These are phyloP conservation scores for Dendroctonus valens DNA, from an alignment of 1,140 invertebrate genomes.

Conservation along the genomic window DNA sequence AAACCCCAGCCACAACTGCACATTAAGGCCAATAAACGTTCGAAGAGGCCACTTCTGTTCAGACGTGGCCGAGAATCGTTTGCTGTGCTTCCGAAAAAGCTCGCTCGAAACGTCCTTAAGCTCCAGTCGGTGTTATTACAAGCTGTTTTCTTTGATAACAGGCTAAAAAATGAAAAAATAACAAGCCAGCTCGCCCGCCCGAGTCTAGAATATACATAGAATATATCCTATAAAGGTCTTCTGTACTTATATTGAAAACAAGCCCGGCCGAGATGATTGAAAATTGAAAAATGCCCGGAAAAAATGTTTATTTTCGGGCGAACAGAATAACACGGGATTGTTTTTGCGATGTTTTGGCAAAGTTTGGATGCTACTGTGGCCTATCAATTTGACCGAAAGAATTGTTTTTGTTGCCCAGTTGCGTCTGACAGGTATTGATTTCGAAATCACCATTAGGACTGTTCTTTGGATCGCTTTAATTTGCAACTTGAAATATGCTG, in stretches of 20 bases:
- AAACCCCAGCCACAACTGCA: background rate
- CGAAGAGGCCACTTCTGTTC: conserved; percentile 9
- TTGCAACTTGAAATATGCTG: background rate
- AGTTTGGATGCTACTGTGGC: conserved; percentile 18
- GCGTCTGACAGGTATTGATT: conserved; percentile 23
- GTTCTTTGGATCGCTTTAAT: conserved; percentile 8
- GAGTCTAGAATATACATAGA: conserved; percentile 34
- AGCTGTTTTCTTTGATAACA: conserved; percentile 41
- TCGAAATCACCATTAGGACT: conserved; percentile 13
- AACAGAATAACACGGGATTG: conserved; percentile 26
- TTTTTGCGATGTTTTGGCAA: conserved; percentile 29
- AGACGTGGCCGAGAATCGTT: conserved; percentile 5
- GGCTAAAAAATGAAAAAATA: conserved; percentile 42
- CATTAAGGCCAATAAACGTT: background rate
- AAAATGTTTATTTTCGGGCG: conserved; percentile 31
- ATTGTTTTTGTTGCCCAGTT: conserved; percentile 19
- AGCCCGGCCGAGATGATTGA: conserved; percentile 28
- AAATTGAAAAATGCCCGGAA: conserved; percentile 29
- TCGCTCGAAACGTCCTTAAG: conserved; percentile 28
- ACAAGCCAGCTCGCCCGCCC: conserved; percentile 28
- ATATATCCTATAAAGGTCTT: conserved; percentile 33
- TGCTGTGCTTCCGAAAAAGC: conserved; percentile 20
- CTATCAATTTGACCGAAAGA: conserved; percentile 25
- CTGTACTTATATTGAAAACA: conserved; percentile 34
- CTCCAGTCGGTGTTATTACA: conserved; percentile 36